These are phyloP conservation scores for Tragopan temminckii DNA, from an alignment of 2,797 vertebrate genomes.

Conservation along the genomic window DNA sequence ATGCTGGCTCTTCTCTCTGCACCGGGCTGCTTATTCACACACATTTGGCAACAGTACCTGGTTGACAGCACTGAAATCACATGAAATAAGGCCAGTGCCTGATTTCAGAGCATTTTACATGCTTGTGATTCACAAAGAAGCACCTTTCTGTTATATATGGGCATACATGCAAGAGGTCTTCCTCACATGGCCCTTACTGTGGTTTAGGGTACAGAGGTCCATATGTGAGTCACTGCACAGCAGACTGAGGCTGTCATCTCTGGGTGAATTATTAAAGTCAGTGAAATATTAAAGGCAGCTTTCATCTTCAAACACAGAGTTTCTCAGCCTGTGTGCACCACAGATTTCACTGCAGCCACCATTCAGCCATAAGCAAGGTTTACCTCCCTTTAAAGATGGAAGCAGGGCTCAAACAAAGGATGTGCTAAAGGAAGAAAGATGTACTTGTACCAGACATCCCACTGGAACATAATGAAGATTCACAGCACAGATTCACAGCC, in stretches of 20 bases:
- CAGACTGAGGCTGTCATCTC: not conserved
- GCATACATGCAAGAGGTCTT: not conserved
- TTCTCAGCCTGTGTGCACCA: not conserved
- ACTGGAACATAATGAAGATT: not conserved
- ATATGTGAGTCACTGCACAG: not conserved
- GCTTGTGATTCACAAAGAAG: not conserved
- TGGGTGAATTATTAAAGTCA: conserved; percentile 49
- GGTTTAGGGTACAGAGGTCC: not conserved
- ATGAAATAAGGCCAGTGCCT: not conserved
- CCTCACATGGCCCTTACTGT: not conserved
- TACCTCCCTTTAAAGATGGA: not conserved
- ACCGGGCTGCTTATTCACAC: not conserved
- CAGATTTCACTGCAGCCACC: not conserved
- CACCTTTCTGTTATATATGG: not conserved
- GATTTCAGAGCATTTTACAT: not conserved
- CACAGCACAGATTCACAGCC: not conserved
- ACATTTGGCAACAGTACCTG: not conserved
- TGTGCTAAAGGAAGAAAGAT: not conserved
- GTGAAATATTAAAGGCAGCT: conserved; percentile 62
- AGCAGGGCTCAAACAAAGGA: not conserved
- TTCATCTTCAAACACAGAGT: conserved; percentile 4
- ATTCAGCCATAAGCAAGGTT: not conserved
- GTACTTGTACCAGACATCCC: not conserved
- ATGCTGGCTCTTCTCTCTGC: not conserved
- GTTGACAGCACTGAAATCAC: not conserved